phyloP scores from a whole-genome alignment of 2,797 vertebrate species.

The Chlorospingus semifuscus region DNA sequence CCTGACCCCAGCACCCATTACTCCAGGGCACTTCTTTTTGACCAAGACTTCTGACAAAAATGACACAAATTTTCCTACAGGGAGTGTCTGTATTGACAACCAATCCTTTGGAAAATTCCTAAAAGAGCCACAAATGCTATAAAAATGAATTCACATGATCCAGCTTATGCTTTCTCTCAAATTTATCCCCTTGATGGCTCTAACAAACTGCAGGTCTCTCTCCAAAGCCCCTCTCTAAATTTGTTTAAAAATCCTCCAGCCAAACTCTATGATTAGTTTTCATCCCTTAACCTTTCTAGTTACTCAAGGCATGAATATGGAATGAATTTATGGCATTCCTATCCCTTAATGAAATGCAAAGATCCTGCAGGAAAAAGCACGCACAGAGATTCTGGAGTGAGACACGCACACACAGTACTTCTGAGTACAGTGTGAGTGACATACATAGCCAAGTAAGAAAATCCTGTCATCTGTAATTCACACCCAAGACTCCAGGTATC shows the following conservation, averaged over 20 bases:
- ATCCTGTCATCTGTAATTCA: slow-evolving; percentile 28
- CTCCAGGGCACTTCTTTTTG: background rate
- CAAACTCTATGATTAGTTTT: slow-evolving; percentile 7
- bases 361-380: background rate
- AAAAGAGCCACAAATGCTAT: background rate
- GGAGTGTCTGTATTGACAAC: background rate
- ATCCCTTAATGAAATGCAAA: slow-evolving; percentile 24
- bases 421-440: background rate
- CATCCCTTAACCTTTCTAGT: slow-evolving; percentile 12
- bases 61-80: background rate
- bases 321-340: slow-evolving; percentile 26
- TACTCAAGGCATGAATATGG: background rate
- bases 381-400: background rate
- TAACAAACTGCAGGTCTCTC: slow-evolving; percentile 26
- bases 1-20: background rate
- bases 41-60: background rate
- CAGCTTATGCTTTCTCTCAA: slow-evolving; percentile 4
- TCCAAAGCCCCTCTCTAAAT: background rate
- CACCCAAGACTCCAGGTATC: slow-evolving; percentile 29
- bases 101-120: background rate
- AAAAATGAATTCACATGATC: background rate
- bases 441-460: background rate
- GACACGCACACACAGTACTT: background rate
- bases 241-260: slow-evolving; percentile 18
- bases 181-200: slow-evolving; percentile 7